Percentiles rank a stretch among this genome's conserved stretches.
Conservation (phyloP, 2,888 invertebrate species). For the Allygus modestus region DNA sequence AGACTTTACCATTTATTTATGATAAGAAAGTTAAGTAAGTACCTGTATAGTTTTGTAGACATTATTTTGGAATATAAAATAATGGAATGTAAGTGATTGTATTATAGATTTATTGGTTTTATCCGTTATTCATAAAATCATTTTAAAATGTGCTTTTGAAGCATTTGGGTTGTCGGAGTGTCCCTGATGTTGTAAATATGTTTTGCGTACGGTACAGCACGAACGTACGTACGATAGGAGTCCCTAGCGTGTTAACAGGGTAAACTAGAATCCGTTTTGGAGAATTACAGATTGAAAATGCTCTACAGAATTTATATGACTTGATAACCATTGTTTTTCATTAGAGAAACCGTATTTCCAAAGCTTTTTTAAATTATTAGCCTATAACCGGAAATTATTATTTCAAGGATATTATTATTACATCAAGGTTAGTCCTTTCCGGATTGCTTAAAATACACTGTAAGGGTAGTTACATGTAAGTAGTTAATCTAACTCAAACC, state of each 20-base stretch:
- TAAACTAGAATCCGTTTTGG: neutral
- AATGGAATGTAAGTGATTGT: constrained; percentile 30
- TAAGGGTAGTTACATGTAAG: too few species aligned
- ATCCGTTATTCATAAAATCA: neutral
- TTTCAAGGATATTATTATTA: too few species aligned
- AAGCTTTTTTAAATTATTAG: too few species aligned
- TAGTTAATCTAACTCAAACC: too few species aligned
- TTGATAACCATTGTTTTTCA: neutral
- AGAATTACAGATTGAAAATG: neutral
- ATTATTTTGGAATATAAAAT: constrained; percentile 14
- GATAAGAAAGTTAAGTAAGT: constrained; percentile 19
- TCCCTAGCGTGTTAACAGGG: constrained; percentile 8
- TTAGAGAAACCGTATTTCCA: too few species aligned
- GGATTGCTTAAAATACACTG: too few species aligned
- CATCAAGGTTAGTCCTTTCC: too few species aligned
- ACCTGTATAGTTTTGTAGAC: constrained; percentile 48
- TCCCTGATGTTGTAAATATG: constrained; percentile 21
- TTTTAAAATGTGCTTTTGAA: constrained; percentile 16
- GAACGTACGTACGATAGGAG: too few species aligned
- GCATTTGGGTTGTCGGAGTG: neutral
- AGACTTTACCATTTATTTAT: constrained; percentile 47
- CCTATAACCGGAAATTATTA: too few species aligned
- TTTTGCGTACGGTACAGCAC: neutral
- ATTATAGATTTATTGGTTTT: constrained; percentile 33
- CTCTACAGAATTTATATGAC: neutral